Conservation (phyloP, 2,888 invertebrate genomes). For the Laspeyria flexula region DNA sequence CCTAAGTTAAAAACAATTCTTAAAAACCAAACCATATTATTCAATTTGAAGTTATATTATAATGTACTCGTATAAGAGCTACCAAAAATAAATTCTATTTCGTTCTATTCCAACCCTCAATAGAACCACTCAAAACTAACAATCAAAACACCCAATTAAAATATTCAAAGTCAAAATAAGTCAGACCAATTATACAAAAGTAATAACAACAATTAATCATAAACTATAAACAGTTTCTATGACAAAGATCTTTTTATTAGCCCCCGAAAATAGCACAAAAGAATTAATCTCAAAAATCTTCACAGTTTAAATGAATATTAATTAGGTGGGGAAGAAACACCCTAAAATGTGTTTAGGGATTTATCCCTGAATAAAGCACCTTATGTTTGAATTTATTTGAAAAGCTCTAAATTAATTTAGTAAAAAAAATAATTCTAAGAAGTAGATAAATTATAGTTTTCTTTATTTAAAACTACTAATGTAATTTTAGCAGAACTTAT, state of each 20-base stretch:
- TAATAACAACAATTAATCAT: conserved; percentile 68
- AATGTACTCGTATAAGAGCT: too few relatives aligned
- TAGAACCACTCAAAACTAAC: conserved; percentile 4
- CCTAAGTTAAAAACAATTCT: too few relatives aligned
- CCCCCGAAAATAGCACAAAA: conserved; percentile 73
- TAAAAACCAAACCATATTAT: neutral
- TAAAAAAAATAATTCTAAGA: too few relatives aligned
- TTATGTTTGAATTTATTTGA: conserved; percentile 12
- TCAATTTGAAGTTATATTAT: too few relatives aligned
- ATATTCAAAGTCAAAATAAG: conserved; percentile 30
- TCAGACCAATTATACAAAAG: conserved; percentile 51
- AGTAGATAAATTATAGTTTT: too few relatives aligned
- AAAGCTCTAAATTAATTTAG: too few relatives aligned
- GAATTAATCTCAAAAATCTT: conserved; percentile 77
- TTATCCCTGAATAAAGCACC: conserved; percentile 18
- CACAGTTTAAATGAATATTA: conserved; percentile 56
- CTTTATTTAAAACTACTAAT: too few relatives aligned
- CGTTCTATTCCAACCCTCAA: neutral
- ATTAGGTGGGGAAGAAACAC: conserved; percentile 61
- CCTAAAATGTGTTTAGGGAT: conserved; percentile 51
- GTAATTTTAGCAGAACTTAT: too few relatives aligned
- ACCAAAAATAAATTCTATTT: neutral
- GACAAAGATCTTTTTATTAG: conserved; percentile 61
- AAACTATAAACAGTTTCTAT: conserved; percentile 64
- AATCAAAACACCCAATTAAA: conserved; percentile 29